Conservation (phyloP, 2,113 vertebrate species). For the Odontophorus gujanensis region DNA sequence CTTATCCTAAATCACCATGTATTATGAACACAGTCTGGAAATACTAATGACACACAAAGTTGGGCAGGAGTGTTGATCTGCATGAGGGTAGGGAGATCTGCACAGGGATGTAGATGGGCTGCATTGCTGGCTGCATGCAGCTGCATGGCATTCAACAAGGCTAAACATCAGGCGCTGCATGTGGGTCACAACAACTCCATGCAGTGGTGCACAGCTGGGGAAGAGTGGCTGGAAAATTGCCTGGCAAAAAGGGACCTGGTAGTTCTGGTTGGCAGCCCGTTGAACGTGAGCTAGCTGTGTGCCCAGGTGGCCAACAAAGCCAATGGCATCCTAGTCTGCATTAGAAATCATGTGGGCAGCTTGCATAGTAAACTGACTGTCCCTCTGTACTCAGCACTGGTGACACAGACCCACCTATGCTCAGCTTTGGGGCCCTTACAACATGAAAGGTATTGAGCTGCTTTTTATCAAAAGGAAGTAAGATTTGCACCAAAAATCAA, state of each 20-base stretch:
- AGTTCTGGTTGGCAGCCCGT: fast-evolving
- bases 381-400: not conserved
- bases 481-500: not conserved
- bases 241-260: not conserved
- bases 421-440: not conserved
- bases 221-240: not conserved
- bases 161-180: not conserved
- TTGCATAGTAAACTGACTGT: not conserved
- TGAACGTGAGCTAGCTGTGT: not conserved
- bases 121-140: not conserved
- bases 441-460: not conserved
- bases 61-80: not conserved
- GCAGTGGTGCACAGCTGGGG: not conserved
- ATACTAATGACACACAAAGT: not conserved
- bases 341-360: not conserved
- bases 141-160: not conserved
- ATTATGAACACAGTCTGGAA: not conserved
- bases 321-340: not conserved
- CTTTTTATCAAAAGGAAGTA: not conserved
- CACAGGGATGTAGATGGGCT: not conserved
- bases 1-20: not conserved
- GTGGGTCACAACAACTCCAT: not conserved
- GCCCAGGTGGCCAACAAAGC: not conserved
- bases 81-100: not conserved
- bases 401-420: not conserved